A percentile compares a stretch with the other conserved stretches of the same genome.
phyloP scores from a whole-genome alignment of 2,888 invertebrate genomes.

The Phengaris arion region DNA sequence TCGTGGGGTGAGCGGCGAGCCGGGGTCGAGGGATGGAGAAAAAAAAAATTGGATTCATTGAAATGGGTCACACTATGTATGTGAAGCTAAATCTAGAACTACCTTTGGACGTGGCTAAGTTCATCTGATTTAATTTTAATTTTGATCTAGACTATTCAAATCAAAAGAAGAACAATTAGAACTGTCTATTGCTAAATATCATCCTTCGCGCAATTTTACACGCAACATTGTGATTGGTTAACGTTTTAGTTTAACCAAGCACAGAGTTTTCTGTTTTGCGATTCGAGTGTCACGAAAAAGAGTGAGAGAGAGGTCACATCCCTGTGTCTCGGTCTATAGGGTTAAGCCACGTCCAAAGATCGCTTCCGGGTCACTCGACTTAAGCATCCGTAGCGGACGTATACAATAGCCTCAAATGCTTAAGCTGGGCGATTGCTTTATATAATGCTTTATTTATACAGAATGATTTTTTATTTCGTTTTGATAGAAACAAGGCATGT shows the following conservation, averaged over 20 bases:
- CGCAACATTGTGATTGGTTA: too few relatives aligned
- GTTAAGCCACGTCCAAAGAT: constrained; percentile 4
- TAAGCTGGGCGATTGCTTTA: constrained; percentile 60
- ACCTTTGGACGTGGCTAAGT: constrained; percentile 5
- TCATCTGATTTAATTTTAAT: constrained; percentile 29
- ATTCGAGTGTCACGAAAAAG: neutral
- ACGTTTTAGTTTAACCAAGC: neutral
- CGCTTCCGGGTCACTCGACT: constrained; percentile 22
- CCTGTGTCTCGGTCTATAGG: neutral
- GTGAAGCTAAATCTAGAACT: constrained; percentile 65
- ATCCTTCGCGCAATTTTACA: too few relatives aligned
- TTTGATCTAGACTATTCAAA: neutral
- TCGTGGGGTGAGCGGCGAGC: constrained; percentile 76
- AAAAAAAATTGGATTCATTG: constrained; percentile 77
- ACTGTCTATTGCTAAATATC: too few relatives aligned
- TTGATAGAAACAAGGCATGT: too few relatives aligned
- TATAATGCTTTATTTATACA: constrained; percentile 54
- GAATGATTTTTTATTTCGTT: too few relatives aligned
- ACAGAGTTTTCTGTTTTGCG: neutral
- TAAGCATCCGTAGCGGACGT: constrained; percentile 25
- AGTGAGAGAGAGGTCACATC: neutral
- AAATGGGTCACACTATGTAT: constrained; percentile 72
- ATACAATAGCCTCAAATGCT: constrained; percentile 50
- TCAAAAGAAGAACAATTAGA: neutral
- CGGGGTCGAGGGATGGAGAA: constrained; percentile 69